These are phyloP conservation scores for Harpagus bidentatus DNA, from an alignment of 2,113 vertebrate genomes.

Conservation along the genomic window DNA sequence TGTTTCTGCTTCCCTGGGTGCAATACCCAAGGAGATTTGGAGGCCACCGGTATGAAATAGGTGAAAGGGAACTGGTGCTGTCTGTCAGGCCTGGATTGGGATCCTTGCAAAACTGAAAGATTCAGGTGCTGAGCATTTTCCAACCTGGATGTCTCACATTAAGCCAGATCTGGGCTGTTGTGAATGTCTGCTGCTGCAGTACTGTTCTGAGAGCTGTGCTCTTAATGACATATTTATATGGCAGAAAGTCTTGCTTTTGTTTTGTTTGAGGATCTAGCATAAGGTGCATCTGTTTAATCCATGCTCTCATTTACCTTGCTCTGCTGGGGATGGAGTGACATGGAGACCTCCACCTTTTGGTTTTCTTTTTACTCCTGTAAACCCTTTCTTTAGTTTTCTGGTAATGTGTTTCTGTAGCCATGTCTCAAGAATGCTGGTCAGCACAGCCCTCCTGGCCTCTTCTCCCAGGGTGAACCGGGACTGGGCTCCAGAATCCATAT, in stretches of 20 bases:
- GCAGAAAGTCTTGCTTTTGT: not conserved
- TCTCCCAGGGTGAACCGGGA: not conserved
- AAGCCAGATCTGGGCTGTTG: not conserved
- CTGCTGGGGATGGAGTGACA: not conserved
- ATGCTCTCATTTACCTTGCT: not conserved
- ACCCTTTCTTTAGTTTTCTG: not conserved
- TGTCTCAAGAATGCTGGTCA: not conserved
- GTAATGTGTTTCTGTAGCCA: not conserved
- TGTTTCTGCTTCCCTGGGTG: not conserved
- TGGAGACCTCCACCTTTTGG: not conserved
- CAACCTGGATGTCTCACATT: not conserved
- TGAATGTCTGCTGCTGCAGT: not conserved
- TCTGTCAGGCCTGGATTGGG: not conserved
- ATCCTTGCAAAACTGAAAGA: not conserved
- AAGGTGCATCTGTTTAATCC: not conserved
- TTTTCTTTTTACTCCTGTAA: not conserved
- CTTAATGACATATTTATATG: not conserved
- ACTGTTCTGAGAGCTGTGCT: not conserved
- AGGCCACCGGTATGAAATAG: not conserved
- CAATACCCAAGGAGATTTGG: not conserved
- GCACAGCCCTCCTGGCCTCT: not conserved
- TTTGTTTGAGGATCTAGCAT: not conserved
- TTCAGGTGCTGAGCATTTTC: not conserved
- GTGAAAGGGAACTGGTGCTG: not conserved
- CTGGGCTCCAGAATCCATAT: constrained; percentile 27